Conservation (phyloP, 2,113 vertebrate genomes). For the Carassius carassius region DNA sequence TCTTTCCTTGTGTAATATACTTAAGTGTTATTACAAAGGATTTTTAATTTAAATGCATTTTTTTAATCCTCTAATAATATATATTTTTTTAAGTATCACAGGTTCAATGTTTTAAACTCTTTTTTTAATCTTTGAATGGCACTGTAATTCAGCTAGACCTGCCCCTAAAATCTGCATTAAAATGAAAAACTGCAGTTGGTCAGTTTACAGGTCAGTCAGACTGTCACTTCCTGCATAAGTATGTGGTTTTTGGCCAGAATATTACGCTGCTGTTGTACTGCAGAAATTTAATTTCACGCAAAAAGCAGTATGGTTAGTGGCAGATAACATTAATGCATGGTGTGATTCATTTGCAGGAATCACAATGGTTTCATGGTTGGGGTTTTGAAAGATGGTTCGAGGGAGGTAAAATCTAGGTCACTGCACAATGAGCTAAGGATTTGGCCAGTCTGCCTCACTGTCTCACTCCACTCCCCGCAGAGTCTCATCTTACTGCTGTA, state of each 20-base stretch:
- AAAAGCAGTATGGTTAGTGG: conserved; percentile 20
- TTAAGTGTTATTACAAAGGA: too few species aligned
- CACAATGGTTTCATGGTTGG: neutral
- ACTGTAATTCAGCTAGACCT: neutral
- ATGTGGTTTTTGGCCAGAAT: neutral
- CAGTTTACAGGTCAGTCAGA: neutral
- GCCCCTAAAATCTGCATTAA: neutral
- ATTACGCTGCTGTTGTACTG: neutral
- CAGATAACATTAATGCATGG: conserved; percentile 16
- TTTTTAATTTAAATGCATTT: too few species aligned
- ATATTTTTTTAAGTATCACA: too few species aligned
- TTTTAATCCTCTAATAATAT: too few species aligned
- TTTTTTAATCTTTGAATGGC: neutral
- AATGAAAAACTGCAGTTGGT: neutral
- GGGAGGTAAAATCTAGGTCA: conserved; percentile 31
- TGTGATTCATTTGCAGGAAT: conserved; percentile 11
- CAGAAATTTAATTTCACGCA: too few species aligned
- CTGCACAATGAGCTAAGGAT: conserved; percentile 14
- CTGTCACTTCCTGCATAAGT: neutral
- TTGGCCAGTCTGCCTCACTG: conserved; percentile 19
- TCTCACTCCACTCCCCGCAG: neutral
- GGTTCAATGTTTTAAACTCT: too few species aligned
- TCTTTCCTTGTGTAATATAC: too few species aligned
- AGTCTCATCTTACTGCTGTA: conserved; percentile 12
- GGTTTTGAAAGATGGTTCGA: conserved; percentile 17